A percentile compares a stretch with the other conserved stretches of the same genome.
phyloP scores from a whole-genome alignment of 2,888 invertebrate species.

The Drosophila antonietae region DNA sequence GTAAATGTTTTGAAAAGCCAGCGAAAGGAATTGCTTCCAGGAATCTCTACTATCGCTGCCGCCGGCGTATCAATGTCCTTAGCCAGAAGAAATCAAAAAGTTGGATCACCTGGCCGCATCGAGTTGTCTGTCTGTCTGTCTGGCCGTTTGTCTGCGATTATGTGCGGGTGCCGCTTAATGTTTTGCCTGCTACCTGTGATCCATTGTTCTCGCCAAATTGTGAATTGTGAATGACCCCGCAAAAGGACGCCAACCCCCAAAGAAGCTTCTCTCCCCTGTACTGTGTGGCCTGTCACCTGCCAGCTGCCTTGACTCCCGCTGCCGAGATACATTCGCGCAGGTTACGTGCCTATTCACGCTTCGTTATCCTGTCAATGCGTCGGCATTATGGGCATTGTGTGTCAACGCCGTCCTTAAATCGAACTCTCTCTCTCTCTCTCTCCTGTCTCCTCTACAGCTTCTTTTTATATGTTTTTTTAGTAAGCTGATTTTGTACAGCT shows the following conservation, averaged over 20 bases:
- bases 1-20: constrained; percentile 84
- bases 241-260: constrained; percentile 37
- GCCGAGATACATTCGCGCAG: constrained; percentile 46
- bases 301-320: constrained; percentile 68
- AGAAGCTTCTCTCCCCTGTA: constrained; percentile 35
- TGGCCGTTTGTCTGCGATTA: constrained; percentile 56
- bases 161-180: constrained; percentile 69
- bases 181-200: constrained; percentile 71
- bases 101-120: constrained; percentile 82
- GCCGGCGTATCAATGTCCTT: constrained; percentile 78
- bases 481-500: constrained; percentile 58
- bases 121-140: constrained; percentile 41
- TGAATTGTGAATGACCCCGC: constrained; percentile 76
- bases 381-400: constrained; percentile 65
- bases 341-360: constrained; percentile 83
- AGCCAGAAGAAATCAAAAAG: constrained; percentile 82
- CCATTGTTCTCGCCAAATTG: constrained; percentile 63
- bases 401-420: constrained; percentile 54
- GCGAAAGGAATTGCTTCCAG: constrained; percentile 82
- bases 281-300: constrained; percentile 65
- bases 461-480: constrained; percentile 4
- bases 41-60: constrained; percentile 56
- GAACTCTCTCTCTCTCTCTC: not conserved
- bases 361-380: constrained; percentile 82
- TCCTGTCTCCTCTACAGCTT: not conserved